Evolutionary conservation across 92 coral and sea anemone genomes (phyloP), one percentile per base, ranked within the genome.

Genomic region (Heliopora coerulea): DNA sequence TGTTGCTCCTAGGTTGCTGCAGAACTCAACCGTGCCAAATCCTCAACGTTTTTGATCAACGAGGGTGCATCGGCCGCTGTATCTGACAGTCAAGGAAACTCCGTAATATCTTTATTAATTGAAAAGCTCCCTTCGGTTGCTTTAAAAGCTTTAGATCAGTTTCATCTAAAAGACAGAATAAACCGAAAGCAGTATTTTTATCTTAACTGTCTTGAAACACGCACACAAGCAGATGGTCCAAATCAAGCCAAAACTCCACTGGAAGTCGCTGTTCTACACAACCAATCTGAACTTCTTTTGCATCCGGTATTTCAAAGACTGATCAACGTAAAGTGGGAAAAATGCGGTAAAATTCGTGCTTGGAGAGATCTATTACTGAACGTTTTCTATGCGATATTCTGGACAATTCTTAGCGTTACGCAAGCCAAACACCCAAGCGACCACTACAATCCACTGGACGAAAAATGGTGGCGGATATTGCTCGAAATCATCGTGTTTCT

Each of bases 261-360:
- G n/a, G 87, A 86, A 66, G 83, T 89, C 28, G 90, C 82, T 44
- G 87, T 87, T 39, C 67, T 79, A 33, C 83, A 84, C 14, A 83
- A 86, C 68, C 85, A 84, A 29, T 78, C 84, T 19, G 96, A 86
- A 25, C 81, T 89, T 27, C 72, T 89, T 23, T 83, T 83, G 86
- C 96, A 89, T 68, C 96, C 96, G 0, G 82, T 85, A 2, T 70
- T 89, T 62, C 91, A 86, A 54, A 83, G 89, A 31, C 82, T 89
- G 21, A 86, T 89, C 40, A 85, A 89, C 65, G 91, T 89, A 25
- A 89, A 89, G 59, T 89, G 96, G 96, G 67, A 78, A 44, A 73
- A 78, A 50, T 89, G 80, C 40, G 88, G 88, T 56, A 87, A 85
- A 64, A 50, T 80, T 0, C 83, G 81, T 41, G 91, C 91, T 1